Evolutionary conservation across 2,113 vertebrate genomes (phyloP), one percentile per base, ranked within the genome.

Genomic region (Ageneiosus marmoratus): DNA sequence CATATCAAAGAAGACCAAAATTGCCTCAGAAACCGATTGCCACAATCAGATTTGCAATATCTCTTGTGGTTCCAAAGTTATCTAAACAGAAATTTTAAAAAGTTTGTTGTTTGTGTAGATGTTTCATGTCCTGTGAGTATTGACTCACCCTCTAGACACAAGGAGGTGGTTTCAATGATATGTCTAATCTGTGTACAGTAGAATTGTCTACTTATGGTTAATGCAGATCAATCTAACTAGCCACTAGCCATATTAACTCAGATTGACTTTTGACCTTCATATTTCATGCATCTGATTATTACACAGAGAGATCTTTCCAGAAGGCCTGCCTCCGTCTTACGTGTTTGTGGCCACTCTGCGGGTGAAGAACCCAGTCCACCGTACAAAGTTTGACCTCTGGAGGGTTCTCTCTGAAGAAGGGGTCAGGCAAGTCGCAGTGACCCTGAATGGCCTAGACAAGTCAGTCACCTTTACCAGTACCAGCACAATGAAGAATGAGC

Each of bases 301-400:
- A 69, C 84, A 41, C 85, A 93, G 92, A 69, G 82, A 88, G 13
- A 88, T 93, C 80, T 92, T 93, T 81, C 91, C 92, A 15, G 90
- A 92, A 83, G 92, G 92, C 11, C 89, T 93, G 7, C 92, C 92
- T 51, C 92, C 91, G 9, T 87, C 91, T 1, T 93, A 92, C 55
- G 92, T 93, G 55, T 90, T 93, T 83, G 91, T 93, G 84, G 84
- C 91, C 78, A 93, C 92, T 0, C 65, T 93, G 50, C 90, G 89
- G 27, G 53, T 93, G 74, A 89, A 87, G 60, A 85, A 60, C 55
- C 89, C 91, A 29, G 83, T 83, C 18, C 88, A 89, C n/a, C 81
- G 82, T 20, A 76, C 88, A 67, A 86, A 86, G 74, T 85, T 91
- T 77, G 88, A 93, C 85, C 89, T 93, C 27, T 89, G 89, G 82